A percentile compares a stretch with the other conserved stretches of the same genome.
These are phyloP conservation scores for Drosophila equinoxialis DNA, from an alignment of 1,140 invertebrate genomes.

Conservation along the genomic window DNA sequence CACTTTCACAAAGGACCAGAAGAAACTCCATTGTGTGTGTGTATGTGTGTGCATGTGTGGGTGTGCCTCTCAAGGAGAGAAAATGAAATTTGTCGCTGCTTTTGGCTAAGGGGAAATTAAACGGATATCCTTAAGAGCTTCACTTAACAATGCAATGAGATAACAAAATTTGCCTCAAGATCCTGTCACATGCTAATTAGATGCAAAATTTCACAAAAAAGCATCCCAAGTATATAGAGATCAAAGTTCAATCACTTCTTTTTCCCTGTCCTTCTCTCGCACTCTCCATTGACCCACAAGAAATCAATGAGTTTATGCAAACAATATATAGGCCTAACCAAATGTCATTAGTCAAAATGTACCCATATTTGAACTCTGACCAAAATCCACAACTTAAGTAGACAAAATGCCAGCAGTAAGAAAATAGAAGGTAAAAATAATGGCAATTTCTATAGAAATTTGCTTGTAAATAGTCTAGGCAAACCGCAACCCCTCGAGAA, in stretches of 20 bases:
- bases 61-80: constrained; percentile 9
- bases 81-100: constrained; percentile 38
- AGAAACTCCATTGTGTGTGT: constrained; percentile 18
- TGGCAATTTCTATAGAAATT: constrained; percentile 49
- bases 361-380: constrained; percentile 78
- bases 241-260: neutral
- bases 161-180: neutral
- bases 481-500: constrained; percentile 64
- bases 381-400: constrained; percentile 15
- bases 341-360: constrained; percentile 66
- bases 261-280: neutral
- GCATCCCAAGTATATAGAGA: neutral
- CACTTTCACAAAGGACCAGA: constrained; percentile 52
- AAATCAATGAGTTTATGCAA: constrained; percentile 29
- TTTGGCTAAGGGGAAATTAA: constrained; percentile 60
- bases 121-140: constrained; percentile 65
- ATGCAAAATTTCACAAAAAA: neutral
- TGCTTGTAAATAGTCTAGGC: constrained; percentile 7
- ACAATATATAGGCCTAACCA: constrained; percentile 14
- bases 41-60: neutral
- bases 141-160: constrained; percentile 36
- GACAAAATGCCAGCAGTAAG: neutral
- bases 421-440: constrained; percentile 38
- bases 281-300: constrained; percentile 36
- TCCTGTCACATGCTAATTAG: constrained; percentile 5